A percentile compares a stretch with the other conserved stretches of the same genome.
Conservation (phyloP, 2,797 vertebrate genomes). For the Eospalax fontanierii region DNA sequence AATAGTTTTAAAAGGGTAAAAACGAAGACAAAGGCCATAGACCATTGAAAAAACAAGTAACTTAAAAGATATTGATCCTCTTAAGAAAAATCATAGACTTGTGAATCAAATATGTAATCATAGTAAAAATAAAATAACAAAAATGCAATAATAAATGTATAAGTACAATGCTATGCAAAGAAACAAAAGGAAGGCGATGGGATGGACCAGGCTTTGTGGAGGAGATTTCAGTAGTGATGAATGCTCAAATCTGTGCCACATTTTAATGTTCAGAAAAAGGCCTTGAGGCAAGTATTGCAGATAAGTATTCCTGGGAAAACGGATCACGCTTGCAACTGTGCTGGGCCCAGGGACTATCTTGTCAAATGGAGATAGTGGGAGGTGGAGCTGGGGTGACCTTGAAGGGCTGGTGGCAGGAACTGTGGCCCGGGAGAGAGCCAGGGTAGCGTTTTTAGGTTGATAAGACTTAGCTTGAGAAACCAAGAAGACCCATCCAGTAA, state of each 20-base stretch:
- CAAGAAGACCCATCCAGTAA: neutral
- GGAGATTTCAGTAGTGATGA: neutral
- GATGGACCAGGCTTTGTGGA: neutral
- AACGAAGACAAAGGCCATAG: neutral
- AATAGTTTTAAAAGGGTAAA: neutral
- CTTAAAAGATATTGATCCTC: neutral
- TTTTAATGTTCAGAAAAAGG: neutral
- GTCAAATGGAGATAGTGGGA: neutral
- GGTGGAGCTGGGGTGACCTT: neutral
- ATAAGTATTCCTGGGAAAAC: neutral
- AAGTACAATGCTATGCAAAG: neutral
- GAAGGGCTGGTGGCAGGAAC: neutral
- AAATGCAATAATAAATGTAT: neutral
- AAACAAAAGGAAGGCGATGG: neutral
- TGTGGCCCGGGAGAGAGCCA: neutral
- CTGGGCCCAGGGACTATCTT: neutral
- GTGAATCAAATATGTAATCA: neutral
- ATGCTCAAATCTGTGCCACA: neutral
- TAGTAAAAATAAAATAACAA: neutral
- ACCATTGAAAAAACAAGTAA: neutral
- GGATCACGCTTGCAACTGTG: neutral
- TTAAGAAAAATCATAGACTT: constrained; percentile 22
- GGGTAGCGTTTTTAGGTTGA: neutral
- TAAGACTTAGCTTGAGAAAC: neutral
- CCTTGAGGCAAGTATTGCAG: neutral